These are phyloP conservation scores for Cardinalis cardinalis DNA, from an alignment of 2,113 vertebrate species.

Conservation along the genomic window DNA sequence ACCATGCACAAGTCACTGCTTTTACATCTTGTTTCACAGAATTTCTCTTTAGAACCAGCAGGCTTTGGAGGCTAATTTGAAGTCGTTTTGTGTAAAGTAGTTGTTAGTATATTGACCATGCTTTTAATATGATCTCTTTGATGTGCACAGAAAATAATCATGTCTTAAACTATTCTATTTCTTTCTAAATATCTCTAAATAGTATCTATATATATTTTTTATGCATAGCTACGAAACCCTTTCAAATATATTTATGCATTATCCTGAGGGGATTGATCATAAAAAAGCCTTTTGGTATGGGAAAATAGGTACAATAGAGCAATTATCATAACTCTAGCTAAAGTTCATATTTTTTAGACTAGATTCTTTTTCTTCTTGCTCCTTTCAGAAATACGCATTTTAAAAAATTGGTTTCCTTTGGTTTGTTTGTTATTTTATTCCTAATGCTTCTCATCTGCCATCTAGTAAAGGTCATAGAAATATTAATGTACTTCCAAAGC, in stretches of 20 bases:
- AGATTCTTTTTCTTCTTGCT: conserved; percentile 15
- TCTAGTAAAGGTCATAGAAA: conserved; percentile 76
- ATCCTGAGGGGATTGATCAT: not conserved
- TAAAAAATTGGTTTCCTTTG: conserved; percentile 36
- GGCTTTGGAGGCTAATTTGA: conserved; percentile 1
- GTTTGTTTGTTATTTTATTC: conserved; percentile 65
- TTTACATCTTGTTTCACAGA: not conserved
- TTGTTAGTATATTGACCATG: not conserved
- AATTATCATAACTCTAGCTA: conserved; percentile 11
- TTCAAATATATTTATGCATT: not conserved
- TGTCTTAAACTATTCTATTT: not conserved
- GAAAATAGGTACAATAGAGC: not conserved
- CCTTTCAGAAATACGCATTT: conserved; percentile 22
- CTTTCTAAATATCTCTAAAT: not conserved
- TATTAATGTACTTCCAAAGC: conserved; percentile 69
- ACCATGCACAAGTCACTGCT: not conserved
- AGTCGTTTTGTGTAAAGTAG: not conserved
- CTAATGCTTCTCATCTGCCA: conserved; percentile 62
- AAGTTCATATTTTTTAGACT: conserved; percentile 27
- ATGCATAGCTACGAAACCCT: not conserved
- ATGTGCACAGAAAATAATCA: not conserved
- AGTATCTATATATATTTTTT: not conserved
- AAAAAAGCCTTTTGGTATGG: not conserved
- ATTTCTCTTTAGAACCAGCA: not conserved
- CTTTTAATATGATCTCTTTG: not conserved